These are phyloP conservation scores for Helogale parvula DNA, from an alignment of 2,113 vertebrate genomes.

Conservation along the genomic window DNA sequence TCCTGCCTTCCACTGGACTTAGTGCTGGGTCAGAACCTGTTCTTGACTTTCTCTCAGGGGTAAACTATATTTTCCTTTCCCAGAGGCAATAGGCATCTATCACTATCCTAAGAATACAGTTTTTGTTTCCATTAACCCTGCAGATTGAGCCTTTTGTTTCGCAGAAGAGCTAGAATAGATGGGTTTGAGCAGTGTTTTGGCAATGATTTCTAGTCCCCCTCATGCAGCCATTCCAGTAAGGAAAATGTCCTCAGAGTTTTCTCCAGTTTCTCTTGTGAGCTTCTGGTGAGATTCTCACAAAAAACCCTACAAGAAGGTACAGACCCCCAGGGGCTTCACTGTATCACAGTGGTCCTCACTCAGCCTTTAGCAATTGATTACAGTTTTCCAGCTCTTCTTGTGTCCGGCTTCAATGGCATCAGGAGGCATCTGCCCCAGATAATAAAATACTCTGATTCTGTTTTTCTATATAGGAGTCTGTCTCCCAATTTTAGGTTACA, in stretches of 20 bases:
- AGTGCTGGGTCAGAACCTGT: not conserved
- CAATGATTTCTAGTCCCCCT: not conserved
- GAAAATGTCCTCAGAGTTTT: conserved; percentile 36
- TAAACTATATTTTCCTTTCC: not conserved
- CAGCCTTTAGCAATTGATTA: not conserved
- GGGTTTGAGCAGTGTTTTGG: not conserved
- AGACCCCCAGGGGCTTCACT: not conserved
- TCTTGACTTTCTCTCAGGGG: not conserved
- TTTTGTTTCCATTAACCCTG: not conserved
- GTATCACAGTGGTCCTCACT: not conserved
- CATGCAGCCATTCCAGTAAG: not conserved
- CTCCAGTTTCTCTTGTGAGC: not conserved
- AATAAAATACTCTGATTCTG: not conserved
- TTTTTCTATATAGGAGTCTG: not conserved
- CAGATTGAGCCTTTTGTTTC: not conserved
- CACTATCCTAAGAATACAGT: not conserved
- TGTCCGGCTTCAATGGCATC: not conserved
- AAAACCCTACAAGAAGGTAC: not conserved
- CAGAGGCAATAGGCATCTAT: not conserved
- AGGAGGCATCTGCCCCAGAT: not conserved
- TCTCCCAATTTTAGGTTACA: not conserved
- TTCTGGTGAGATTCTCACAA: not conserved
- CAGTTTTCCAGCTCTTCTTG: not conserved
- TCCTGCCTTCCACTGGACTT: not conserved
- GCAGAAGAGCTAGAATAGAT: not conserved